These are phyloP conservation scores for Drosophila meridionalis DNA, from an alignment of 2,888 invertebrate genomes.

Conservation along the genomic window DNA sequence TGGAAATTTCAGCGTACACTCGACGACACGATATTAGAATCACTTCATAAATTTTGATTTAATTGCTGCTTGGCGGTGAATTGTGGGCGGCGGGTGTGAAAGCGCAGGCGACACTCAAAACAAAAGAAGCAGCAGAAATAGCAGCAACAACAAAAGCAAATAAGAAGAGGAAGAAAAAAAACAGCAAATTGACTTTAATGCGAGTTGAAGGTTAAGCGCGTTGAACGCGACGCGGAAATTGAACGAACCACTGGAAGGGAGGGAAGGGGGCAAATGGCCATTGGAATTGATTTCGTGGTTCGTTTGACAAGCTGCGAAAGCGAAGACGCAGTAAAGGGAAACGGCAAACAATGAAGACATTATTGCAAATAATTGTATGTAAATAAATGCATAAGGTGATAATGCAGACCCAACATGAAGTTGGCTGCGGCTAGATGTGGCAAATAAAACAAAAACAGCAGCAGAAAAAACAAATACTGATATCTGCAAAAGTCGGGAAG, in stretches of 20 bases:
- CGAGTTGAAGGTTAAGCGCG: slow-evolving; percentile 78
- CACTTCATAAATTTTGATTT: slow-evolving; percentile 72
- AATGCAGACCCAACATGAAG: slow-evolving; percentile 29
- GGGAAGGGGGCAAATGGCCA: slow-evolving; percentile 11
- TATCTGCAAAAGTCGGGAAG: slow-evolving; percentile 42
- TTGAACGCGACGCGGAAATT: slow-evolving; percentile 63
- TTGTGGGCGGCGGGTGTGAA: slow-evolving; percentile 26
- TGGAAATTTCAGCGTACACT: slow-evolving; percentile 56
- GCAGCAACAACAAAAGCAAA: slow-evolving; percentile 3
- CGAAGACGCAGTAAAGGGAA: slow-evolving; percentile 20
- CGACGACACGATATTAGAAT: slow-evolving; percentile 59
- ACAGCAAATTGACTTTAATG: slow-evolving; percentile 71
- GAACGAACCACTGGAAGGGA: slow-evolving; percentile 34
- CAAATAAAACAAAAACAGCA: slow-evolving; percentile 1
- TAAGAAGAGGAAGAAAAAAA: slow-evolving; percentile 24
- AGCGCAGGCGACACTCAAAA: slow-evolving; percentile 20
- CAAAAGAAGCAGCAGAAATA: slow-evolving; percentile 11
- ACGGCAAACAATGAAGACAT: slow-evolving; percentile 29
- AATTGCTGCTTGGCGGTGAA: slow-evolving; percentile 46
- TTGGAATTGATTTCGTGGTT: slow-evolving; percentile 46
- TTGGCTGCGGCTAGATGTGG: slow-evolving; percentile 40
- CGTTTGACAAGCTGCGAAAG: slow-evolving; percentile 31
- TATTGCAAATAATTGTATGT: slow-evolving; percentile 45
- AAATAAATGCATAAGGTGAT: slow-evolving; percentile 46
- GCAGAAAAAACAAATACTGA: not conserved